Evolutionary conservation across 2,888 invertebrate genomes (phyloP), one percentile per base, ranked within the genome.

Genomic region (Aricia artaxerxes): DNA sequence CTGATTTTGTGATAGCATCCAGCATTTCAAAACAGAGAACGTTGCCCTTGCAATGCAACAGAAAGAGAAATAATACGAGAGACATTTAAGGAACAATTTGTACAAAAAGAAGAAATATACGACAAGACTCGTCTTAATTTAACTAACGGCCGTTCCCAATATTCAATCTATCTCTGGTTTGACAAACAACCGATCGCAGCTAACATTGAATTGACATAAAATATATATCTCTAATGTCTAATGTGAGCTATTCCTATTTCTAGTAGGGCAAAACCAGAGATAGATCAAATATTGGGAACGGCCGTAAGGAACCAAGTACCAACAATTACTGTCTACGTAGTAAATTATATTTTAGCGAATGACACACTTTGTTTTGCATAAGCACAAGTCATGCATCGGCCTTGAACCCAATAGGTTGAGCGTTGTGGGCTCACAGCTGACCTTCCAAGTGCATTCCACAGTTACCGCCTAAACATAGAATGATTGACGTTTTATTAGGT

Each of bases 351-450:
- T 69, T 35, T 35, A 69, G 69, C 13, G 35, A 69, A 31, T 64
- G 35, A 69, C 35, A 69, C 13, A 69, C 13, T 35, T 13, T 0
- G 31, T 13, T 69, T 11, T 35, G 69, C 69, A 69, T 35, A 69
- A 69, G 35, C 13, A 69, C 69, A 35, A 69, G 69, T 69, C 69
- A 69, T 35, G 69, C 69, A 69, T 13, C 69, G 13, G 35, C 35
- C 35, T 69, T 69, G 69, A 69, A 69, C 69, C 69, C 69, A 69
- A 13, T 35, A 35, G 13, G 35, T 69, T 38, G 64, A 64, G 31
- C 24, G 31, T 35, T 6, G 69, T 69, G 35, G 69, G 35, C 35
- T 31, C 31, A 69, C 35, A 35, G 13, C 4, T 35, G 69, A 69
- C 69, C 35, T 69, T 35, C 69, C 24, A 38, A 69, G 6, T 38